phyloP scores from a whole-genome alignment of 2,113 vertebrate genomes.

The Cryptoleucopteryx plumbea region DNA sequence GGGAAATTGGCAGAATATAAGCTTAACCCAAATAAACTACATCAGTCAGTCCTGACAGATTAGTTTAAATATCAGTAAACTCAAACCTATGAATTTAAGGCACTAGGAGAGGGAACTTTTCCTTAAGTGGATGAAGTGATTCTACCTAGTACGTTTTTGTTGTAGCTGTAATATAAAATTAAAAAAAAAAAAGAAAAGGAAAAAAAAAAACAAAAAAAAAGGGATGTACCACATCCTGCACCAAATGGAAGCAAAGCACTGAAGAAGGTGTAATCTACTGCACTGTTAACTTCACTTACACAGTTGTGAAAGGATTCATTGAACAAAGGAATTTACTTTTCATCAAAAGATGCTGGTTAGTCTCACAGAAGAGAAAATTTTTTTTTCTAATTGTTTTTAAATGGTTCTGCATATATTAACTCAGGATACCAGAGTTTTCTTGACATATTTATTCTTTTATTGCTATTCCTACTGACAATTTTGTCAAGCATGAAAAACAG shows the following conservation, averaged over 20 bases:
- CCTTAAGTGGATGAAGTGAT: neutral
- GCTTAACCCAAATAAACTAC: neutral
- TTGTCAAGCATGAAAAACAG: neutral
- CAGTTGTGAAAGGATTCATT: neutral
- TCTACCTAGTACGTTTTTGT: neutral
- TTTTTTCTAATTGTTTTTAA: neutral
- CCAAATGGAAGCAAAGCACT: neutral
- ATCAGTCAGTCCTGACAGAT: neutral
- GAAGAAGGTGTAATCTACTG: neutral
- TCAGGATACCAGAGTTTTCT: neutral
- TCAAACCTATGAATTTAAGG: neutral
- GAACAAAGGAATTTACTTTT: neutral
- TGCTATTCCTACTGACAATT: neutral
- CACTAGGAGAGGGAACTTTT: neutral
- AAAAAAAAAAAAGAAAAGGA: neutral
- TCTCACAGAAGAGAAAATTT: neutral
- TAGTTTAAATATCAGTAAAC: neutral
- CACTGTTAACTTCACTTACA: neutral
- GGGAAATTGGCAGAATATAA: neutral
- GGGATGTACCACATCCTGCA: neutral
- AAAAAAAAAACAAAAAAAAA: too few relatives aligned
- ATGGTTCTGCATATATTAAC: neutral
- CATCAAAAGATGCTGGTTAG: neutral
- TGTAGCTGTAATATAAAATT: neutral
- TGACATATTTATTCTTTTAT: neutral